Evolutionary conservation across 2,113 vertebrate genomes (phyloP), one percentile per base, ranked within the genome.

Genomic region (Megatriorchis doriae): DNA sequence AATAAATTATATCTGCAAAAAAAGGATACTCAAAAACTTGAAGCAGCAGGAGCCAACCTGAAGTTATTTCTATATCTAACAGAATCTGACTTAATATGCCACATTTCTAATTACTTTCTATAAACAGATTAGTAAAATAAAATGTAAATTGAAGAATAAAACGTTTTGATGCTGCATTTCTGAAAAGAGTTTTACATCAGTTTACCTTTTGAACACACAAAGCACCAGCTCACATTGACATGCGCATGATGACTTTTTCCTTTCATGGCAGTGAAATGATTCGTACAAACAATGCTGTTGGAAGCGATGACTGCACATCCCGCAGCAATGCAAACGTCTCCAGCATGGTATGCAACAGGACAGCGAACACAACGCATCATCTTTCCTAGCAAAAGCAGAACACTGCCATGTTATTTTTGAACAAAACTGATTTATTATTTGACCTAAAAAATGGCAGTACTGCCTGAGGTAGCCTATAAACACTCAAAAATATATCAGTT

Each of bases 211-310:
- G 99, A 99, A 97, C 99, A 99, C 94, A 99, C 99, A 32, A 99
- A 99, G 96, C 99, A 99, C 99, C 99, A 99, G 99, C 99, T 99
- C 94, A 99, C 99, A 29, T 99, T 99, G 97, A 99, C 99, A 6
- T 99, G 99, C 1, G 98, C 98, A 36, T 99, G 99, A 92, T 99
- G 99, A 81, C 99, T 99, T 90, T 99, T 99, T 40, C 99, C 99
- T 96, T 99, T 99, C 63, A 96, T 99, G 90, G 99, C 98, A 13
- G 97, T 98, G 98, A 99, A 99, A 97, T 99, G 99, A 90, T 98
- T 98, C 25, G 99, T 98, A 97, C 99, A 99, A 68, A 99, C 93
- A 66, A 99, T 99, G 97, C 98, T 98, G 79, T 98, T 98, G 97
- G 98, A 98, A 21, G 98, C 98, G 79, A 99, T 96, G 96, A 99